Evolutionary conservation across 2,888 invertebrate species (phyloP).

Genomic region (Cordylochernes scorpioides): DNA sequence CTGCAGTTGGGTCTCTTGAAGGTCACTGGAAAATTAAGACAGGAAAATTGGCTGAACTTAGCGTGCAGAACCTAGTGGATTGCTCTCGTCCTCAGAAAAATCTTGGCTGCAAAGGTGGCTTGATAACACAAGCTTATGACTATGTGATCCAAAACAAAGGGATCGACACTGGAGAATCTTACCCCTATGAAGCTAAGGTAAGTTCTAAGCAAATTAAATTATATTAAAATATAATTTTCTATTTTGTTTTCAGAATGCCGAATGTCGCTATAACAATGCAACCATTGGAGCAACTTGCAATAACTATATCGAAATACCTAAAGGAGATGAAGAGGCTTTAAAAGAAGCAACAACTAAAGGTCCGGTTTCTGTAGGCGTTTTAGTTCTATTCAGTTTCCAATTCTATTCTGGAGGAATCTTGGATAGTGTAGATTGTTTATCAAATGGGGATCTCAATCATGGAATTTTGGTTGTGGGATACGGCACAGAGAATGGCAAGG

Average conservation of each 20-base stretch:
- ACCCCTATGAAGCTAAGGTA: conserved; percentile 20
- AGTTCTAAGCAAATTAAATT: not conserved
- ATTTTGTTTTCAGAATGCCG: too few relatives aligned
- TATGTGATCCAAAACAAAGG: conserved; percentile 43
- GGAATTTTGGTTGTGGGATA: conserved; percentile 61
- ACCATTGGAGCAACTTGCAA: not conserved
- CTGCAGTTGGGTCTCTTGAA: conserved; percentile 50
- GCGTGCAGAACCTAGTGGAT: conserved; percentile 75
- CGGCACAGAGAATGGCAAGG: conserved; percentile 31
- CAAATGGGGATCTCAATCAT: conserved; percentile 46
- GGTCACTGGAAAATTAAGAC: conserved; percentile 55
- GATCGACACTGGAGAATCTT: conserved; percentile 29
- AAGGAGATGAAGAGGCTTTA: conserved; percentile 1
- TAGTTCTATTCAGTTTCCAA: too few relatives aligned
- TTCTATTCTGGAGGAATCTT: too few relatives aligned
- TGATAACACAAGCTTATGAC: conserved; percentile 52
- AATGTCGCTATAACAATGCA: not conserved
- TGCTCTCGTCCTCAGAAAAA: conserved; percentile 49
- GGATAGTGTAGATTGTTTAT: too few relatives aligned
- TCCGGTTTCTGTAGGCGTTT: not conserved
- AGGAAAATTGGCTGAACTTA: conserved; percentile 47
- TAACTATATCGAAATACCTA: not conserved
- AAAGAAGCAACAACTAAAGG: not conserved
- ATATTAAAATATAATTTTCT: too few relatives aligned
- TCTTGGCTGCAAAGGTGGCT: conserved; percentile 70